phyloP scores from a whole-genome alignment of 2,888 invertebrate genomes.

The Caenorhabditis macrosperma region DNA sequence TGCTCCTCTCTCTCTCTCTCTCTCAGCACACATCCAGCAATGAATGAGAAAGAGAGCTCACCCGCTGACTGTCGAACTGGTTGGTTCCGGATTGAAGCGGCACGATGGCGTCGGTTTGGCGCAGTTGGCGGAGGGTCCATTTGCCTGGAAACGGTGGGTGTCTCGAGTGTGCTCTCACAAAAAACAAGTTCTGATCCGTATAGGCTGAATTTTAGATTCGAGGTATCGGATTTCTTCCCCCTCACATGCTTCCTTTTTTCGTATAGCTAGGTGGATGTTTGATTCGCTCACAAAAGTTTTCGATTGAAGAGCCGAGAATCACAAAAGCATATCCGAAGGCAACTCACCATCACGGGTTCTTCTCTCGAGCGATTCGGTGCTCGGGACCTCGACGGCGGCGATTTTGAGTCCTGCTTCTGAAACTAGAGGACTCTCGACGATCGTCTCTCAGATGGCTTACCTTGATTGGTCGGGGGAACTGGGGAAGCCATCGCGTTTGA shows the following conservation, averaged over 20 bases:
- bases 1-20: conserved; percentile 22
- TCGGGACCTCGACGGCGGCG: conserved; percentile 66
- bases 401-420: conserved; percentile 68
- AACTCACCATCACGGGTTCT: conserved; percentile 65
- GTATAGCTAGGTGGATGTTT: too few relatives aligned
- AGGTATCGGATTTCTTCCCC: conserved; percentile 4
- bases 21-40: conserved; percentile 26
- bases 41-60: conserved; percentile 48
- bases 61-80: conserved; percentile 78
- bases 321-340: background rate
- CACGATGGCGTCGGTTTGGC: conserved; percentile 78
- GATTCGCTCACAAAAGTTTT: background rate
- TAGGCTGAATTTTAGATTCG: too few relatives aligned
- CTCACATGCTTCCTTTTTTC: background rate
- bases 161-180: background rate
- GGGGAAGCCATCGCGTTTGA: conserved; percentile 47
- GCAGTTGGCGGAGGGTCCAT: conserved; percentile 69
- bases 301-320: background rate
- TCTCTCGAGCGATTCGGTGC: conserved; percentile 63
- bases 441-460: background rate
- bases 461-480: conserved; percentile 51
- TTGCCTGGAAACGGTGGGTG: conserved; percentile 52
- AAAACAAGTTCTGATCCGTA: too few relatives aligned
- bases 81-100: conserved; percentile 79
- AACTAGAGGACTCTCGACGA: background rate